Base-by-base conservation (phyloP, 1,140 invertebrate species). In the Megalonaias nervosa region DNA sequence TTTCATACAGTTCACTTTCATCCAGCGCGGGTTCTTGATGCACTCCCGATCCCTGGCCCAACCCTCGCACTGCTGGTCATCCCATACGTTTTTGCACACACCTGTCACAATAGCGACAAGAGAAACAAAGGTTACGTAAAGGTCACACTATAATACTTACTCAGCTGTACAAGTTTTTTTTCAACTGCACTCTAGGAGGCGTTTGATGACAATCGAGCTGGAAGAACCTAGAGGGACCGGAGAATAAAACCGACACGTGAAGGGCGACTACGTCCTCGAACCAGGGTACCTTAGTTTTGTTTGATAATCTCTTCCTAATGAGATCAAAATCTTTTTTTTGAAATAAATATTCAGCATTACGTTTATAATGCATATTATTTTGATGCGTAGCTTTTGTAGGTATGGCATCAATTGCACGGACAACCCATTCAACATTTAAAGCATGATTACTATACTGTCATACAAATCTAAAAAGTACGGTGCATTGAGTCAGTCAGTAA, bases 81-180 rank as follows among this genome's bases (percentile, higher is more conserved):
- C 71, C 76, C 76, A 78, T 12, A 66, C 68, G 57, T 78, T 78
- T 48, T 78, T 78, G 31, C 76, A 78, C 59, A 73, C 76, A 19
- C 15, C 69, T 73, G 62, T n/a, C 62, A 61, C 17, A 13, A 71
- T 12, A 71, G 3, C 5, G 14, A 62, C 21, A 62, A n/a, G 21
- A n/a, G 60, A n/a, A 62, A 23, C 60, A 9, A 12, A 62, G 23
- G 19, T 62, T 62, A 9, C 6, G 9, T 23, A 62, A 62, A n/a
- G 60, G 6, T n/a, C 60, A 23, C 4, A 67, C n/a, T 67, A 21
- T 23, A 31, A 16, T 17, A 67, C 9, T 21, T 67, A 23, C 17
- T 31, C 21, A n/a, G 6, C 11, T 5, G 26, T 67, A 23, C 13
- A 19, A 31, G 0, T 9, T 15, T 14, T 62, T 13, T 9, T 9